Evolutionary conservation across 2,113 vertebrate genomes (phyloP).

Genomic region (Pollachius pollachius): DNA sequence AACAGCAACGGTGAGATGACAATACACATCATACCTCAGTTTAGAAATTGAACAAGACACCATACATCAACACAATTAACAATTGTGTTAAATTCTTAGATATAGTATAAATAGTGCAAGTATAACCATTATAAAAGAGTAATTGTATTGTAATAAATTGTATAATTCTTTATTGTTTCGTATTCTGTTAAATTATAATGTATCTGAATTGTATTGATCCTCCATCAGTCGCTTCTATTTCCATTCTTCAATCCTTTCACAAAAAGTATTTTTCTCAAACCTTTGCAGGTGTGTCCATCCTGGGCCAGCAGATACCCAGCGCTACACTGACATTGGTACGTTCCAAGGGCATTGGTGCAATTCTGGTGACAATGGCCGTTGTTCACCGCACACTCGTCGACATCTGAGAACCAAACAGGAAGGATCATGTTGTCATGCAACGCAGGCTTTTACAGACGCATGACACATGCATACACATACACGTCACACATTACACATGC

Average conservation of each 20-base stretch:
- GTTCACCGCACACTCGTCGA: slow-evolving; percentile 70
- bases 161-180: too few species aligned
- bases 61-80: too few species aligned
- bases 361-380: slow-evolving; percentile 70
- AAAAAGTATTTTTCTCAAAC: slow-evolving; percentile 36
- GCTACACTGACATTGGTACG: slow-evolving; percentile 66
- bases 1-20: too few species aligned
- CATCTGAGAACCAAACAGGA: slow-evolving; percentile 54
- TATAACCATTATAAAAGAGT: too few species aligned
- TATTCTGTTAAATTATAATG: too few species aligned
- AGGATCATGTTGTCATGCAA: background rate
- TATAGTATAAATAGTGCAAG: too few species aligned
- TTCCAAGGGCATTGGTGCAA: slow-evolving; percentile 69
- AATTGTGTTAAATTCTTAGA: too few species aligned
- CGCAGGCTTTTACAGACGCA: background rate
- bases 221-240: background rate
- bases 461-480: background rate
- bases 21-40: too few species aligned
- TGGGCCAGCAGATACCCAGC: slow-evolving; percentile 60
- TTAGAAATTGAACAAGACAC: too few species aligned
- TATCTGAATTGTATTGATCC: background rate
- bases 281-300: slow-evolving; percentile 68
- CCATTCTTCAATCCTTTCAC: background rate
- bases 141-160: too few species aligned
- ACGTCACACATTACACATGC: background rate